Conservation (phyloP, 2,888 invertebrate genomes). For the Phaedon cochleariae region DNA sequence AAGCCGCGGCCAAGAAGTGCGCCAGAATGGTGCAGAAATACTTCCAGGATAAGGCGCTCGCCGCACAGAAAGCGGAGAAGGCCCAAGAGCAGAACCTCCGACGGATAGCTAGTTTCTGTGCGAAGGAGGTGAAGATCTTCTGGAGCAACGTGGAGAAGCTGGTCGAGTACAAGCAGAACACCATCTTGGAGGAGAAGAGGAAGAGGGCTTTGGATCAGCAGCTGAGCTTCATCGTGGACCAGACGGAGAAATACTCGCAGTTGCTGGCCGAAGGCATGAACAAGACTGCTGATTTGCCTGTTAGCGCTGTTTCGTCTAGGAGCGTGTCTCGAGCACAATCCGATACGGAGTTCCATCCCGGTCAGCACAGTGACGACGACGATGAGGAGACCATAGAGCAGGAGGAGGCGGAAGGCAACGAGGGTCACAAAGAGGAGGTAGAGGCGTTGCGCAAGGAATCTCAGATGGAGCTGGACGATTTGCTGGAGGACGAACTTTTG, state of each 20-base stretch:
- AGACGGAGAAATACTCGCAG: slow-evolving; percentile 96
- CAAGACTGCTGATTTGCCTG: slow-evolving; percentile 62
- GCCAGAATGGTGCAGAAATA: slow-evolving; percentile 91
- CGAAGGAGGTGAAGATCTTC: slow-evolving; percentile 92
- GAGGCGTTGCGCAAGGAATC: slow-evolving; percentile 89
- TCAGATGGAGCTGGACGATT: slow-evolving; percentile 86
- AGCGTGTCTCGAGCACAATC: slow-evolving; percentile 62
- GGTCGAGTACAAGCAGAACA: slow-evolving; percentile 93
- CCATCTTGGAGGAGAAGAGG: slow-evolving; percentile 91
- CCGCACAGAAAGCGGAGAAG: slow-evolving; percentile 89
- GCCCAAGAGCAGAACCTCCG: slow-evolving; percentile 87
- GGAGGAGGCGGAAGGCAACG: slow-evolving; percentile 70
- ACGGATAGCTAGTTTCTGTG: slow-evolving; percentile 88
- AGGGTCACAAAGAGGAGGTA: slow-evolving; percentile 75
- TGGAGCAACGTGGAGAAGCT: slow-evolving; percentile 98
- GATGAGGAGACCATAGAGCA: slow-evolving; percentile 95
- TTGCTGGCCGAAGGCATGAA: slow-evolving; percentile 88
- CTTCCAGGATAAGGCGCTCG: slow-evolving; percentile 89
- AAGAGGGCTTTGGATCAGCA: slow-evolving; percentile 96
- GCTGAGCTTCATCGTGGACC: slow-evolving; percentile 96
- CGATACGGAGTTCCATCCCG: slow-evolving; percentile 86
- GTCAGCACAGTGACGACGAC: slow-evolving; percentile 78
- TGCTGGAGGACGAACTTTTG: slow-evolving; percentile 80
- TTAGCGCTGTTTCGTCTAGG: slow-evolving; percentile 64
- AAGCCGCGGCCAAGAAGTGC: slow-evolving; percentile 92